Base-by-base conservation (phyloP, 2,888 invertebrate genomes). In the Ormyrus thymus region DNA sequence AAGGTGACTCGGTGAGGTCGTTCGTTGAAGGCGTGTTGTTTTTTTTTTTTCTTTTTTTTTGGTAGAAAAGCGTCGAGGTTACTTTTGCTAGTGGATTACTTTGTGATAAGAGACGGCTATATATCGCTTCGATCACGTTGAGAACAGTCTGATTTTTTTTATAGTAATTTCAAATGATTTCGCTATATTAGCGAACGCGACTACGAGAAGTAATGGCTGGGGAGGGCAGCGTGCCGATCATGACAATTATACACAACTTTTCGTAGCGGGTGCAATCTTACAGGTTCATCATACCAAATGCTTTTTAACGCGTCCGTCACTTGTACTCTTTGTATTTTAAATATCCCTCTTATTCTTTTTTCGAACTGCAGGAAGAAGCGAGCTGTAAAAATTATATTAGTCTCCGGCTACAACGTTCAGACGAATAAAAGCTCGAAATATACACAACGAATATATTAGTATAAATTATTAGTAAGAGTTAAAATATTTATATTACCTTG, bases 381-480 rank as follows among this genome's bases (percentile, higher is more conserved):
- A 29, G 29, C 29, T 29, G 29, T 29, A 29, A 29, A 29, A 29
- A 29, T 29, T 15, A 48, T 11, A n/a, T 59, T 71, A 55, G 7
- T 62, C 64, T 64, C 5, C 53, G 10, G 64, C n/a, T 11, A 72
- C 46, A 64, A 55, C 6, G n/a, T 55, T 55, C 10, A n/a, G 29
- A 10, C 6, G n/a, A 13, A 55, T 6, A n/a, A 53, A 29, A 29
- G 29, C 29, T 29, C 29, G 7, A 1, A 56, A 70, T 50, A 51
- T 15, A 45, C 0, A 66, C 8, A 46, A 68, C n/a, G 56, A 68
- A 29, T 29, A 68, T 43, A 53, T 51, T 43, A 72, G 29, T 50
- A 59, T 59, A 29, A 55, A 59, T 70, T 59, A 72, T 43, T 48
- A 51, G n/a, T 61, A 29, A 71, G 6, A 51, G 8, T 61, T 51